Conservation (phyloP, 2,888 invertebrate species). For the Liopterus haemorrhoidalis region DNA sequence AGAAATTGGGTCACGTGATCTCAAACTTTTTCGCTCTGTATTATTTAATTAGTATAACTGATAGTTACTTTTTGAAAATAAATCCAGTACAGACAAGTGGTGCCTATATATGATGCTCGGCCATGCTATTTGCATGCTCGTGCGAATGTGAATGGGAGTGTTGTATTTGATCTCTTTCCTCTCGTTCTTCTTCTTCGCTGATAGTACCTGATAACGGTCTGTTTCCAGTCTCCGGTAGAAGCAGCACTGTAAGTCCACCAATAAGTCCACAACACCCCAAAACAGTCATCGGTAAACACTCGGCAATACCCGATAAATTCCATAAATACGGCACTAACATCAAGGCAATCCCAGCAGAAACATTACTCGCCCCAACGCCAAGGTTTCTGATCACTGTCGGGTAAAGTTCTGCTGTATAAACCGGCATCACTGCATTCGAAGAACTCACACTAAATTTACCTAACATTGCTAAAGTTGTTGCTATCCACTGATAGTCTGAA, state of each 20-base stretch:
- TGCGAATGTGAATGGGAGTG: too few species aligned
- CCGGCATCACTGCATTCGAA: conserved; percentile 72
- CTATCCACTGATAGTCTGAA: conserved; percentile 57
- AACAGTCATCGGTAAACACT: conserved; percentile 64
- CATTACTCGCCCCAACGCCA: conserved; percentile 69
- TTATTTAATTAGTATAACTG: too few species aligned
- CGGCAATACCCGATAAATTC: conserved; percentile 58
- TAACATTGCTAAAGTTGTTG: conserved; percentile 69
- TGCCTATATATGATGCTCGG: too few species aligned
- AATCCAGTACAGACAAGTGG: too few species aligned
- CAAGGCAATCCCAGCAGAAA: conserved; percentile 68
- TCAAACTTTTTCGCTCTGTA: too few species aligned
- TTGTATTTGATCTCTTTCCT: too few species aligned
- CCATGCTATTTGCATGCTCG: too few species aligned
- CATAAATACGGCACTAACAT: conserved; percentile 74
- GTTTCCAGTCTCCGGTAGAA: conserved; percentile 71
- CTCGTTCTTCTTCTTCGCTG: conserved; percentile 31
- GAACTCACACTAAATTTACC: conserved; percentile 75
- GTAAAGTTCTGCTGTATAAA: conserved; percentile 73
- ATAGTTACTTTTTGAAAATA: too few species aligned
- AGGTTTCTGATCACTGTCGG: conserved; percentile 75
- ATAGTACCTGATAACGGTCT: conserved; percentile 46
- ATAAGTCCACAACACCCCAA: conserved; percentile 63
- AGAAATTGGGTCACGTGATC: too few species aligned
- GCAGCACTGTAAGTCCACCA: conserved; percentile 65